A percentile compares a stretch with the other conserved stretches of the same genome.
These are phyloP conservation scores for Gambusia yucatana DNA, from an alignment of 2,797 vertebrate species.

Conservation along the genomic window DNA sequence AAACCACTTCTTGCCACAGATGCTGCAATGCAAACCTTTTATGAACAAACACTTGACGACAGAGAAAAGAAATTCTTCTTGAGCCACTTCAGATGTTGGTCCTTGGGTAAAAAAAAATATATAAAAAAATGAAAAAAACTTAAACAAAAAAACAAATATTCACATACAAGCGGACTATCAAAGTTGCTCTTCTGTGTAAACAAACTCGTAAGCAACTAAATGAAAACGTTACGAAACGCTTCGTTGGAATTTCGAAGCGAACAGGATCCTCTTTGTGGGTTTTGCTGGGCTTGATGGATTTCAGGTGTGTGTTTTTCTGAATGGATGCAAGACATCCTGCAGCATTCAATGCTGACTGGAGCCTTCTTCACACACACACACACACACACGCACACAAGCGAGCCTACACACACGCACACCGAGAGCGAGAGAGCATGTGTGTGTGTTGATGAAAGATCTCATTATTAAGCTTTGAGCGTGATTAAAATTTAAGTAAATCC, in stretches of 20 bases:
- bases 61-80: conserved; percentile 51
- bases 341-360: conserved; percentile 4
- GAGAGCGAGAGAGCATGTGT: too few species aligned
- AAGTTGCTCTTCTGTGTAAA: conserved; percentile 13
- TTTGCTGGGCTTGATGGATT: conserved; percentile 14
- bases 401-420: too few species aligned
- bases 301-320: conserved; percentile 20
- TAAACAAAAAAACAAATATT: too few species aligned
- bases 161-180: conserved; percentile 23
- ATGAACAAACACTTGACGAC: conserved; percentile 43
- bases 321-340: conserved; percentile 33
- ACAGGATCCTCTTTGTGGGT: not conserved
- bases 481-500: conserved; percentile 10
- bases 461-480: conserved; percentile 7
- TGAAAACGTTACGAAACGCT: conserved; percentile 24
- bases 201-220: conserved; percentile 17
- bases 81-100: conserved; percentile 50
- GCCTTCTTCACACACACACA: conserved; percentile 4
- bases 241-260: conserved; percentile 16
- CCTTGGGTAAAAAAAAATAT: conserved; percentile 47
- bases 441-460: conserved; percentile 4
- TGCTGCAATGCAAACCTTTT: conserved; percentile 29
- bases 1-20: not conserved
- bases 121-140: fast-evolving
- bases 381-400: not conserved